These are phyloP conservation scores for Chelonia mydas DNA, from an alignment of 2,797 vertebrate species.

Conservation along the genomic window DNA sequence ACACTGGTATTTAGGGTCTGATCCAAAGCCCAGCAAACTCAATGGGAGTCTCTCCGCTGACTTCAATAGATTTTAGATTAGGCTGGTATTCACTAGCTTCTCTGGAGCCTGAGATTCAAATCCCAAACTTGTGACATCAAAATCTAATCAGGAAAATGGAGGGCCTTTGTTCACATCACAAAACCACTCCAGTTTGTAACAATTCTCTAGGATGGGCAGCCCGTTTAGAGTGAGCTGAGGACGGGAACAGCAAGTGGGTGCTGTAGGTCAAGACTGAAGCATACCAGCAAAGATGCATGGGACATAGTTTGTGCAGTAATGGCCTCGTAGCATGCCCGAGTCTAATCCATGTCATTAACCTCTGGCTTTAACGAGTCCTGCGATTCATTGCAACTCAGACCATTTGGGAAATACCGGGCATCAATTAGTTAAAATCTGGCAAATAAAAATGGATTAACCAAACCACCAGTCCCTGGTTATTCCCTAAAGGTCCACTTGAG, in stretches of 20 bases:
- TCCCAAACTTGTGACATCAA: fast-evolving
- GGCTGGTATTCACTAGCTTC: background rate
- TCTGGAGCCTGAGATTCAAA: background rate
- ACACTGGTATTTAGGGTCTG: fast-evolving
- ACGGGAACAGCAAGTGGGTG: background rate
- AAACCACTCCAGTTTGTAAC: background rate
- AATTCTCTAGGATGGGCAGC: background rate
- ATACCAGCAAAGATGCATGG: fast-evolving
- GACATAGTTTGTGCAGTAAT: background rate
- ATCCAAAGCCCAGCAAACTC: too few species aligned
- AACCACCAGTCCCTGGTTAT: background rate
- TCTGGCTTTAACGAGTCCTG: background rate
- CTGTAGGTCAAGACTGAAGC: background rate
- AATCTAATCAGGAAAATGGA: background rate
- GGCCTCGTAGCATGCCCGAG: background rate
- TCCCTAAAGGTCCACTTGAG: background rate
- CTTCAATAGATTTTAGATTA: background rate
- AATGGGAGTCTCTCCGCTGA: background rate
- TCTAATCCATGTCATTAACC: background rate
- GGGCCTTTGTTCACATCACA: background rate
- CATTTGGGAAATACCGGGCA: background rate
- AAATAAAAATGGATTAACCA: background rate
- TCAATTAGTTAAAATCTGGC: background rate
- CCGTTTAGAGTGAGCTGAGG: fast-evolving
- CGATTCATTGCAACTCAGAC: background rate